Conservation (phyloP, 2,797 vertebrate species). For the Hyperoplus lanceolatus region DNA sequence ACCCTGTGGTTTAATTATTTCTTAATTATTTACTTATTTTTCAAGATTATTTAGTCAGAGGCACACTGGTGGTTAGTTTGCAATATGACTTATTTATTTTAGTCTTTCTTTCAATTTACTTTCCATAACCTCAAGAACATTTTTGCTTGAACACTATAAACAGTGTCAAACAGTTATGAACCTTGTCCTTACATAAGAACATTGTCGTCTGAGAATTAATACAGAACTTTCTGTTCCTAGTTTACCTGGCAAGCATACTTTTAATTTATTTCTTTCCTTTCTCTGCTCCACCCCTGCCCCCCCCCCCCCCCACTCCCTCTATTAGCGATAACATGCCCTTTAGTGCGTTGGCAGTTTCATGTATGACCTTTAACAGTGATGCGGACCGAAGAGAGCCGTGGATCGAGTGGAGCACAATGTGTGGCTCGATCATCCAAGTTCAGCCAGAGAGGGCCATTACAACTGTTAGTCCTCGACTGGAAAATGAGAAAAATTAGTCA, state of each 20-base stretch:
- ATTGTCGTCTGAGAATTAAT: neutral
- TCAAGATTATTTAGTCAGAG: neutral
- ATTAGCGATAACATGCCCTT: slow-evolving; percentile 83
- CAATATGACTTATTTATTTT: neutral
- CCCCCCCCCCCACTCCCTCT: slow-evolving; percentile 39
- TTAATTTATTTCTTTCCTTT: slow-evolving; percentile 44
- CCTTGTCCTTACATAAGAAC: neutral
- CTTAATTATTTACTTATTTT: neutral
- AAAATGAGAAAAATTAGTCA: slow-evolving; percentile 80
- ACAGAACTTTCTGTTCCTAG: neutral
- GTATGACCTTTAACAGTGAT: slow-evolving; percentile 80
- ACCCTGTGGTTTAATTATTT: neutral
- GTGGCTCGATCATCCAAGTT: slow-evolving; percentile 60
- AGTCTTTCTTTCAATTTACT: neutral
- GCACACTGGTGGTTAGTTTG: neutral
- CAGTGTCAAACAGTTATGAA: neutral
- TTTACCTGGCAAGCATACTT: neutral
- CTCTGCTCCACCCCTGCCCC: slow-evolving; percentile 34
- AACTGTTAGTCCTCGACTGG: slow-evolving; percentile 73
- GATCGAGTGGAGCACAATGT: slow-evolving; percentile 78
- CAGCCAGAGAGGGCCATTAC: slow-evolving; percentile 59
- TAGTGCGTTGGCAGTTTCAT: slow-evolving; percentile 81
- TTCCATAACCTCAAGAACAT: neutral
- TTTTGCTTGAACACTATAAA: neutral
- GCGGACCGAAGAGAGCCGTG: slow-evolving; percentile 75